Base-by-base conservation (phyloP, 2,113 vertebrate genomes). In the Pterocles orientalis region DNA sequence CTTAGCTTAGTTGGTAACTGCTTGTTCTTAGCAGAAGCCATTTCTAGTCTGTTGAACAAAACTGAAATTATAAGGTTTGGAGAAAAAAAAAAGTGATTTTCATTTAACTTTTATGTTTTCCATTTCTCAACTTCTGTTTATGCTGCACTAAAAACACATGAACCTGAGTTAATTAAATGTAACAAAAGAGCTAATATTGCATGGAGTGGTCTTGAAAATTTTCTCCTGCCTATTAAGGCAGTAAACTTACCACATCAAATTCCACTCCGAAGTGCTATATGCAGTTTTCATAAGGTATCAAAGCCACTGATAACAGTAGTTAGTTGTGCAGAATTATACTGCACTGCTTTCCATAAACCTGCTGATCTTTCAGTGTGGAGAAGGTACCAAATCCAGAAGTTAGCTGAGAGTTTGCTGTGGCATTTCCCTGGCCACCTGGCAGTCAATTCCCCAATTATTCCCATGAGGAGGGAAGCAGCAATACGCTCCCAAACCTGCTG, bases 141-240 rank as follows among this genome's bases (percentile, higher is more conserved):
- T 69, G 62, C 54, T 90, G 54, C 41, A 78, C 41, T 88, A 78
- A 75, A 96, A 80, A 75, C 66, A 41, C 66, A 86, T 33, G n/a
- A 95, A 75, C n/a, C 39, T 61, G 60, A 80, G 82, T 73, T 82
- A 82, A 86, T 90, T 88, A 85, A 82, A 91, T 73, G 39, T 25
- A 94, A 85, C 43, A 60, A 86, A 91, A 9, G 14, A 69, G n/a
- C 62, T 88, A 75, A 94, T 70, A 76, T 61, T 95, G 47, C 70
- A 73, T 15, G 4, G 53, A 80, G 31, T 34, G 54, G 18, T 68
- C 91, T 89, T 82, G 68, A 94, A 87, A 75, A 72, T 68, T 73
- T 84, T 65, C 20, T 91, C 51, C 69, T 82, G 39, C 4, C 5
- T 88, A 61, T 51, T 87, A 77, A 76, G 77, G 36, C 62, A 86